Evolutionary conservation across 1,140 invertebrate species (phyloP).

Genomic region (Glomeris maerens): DNA sequence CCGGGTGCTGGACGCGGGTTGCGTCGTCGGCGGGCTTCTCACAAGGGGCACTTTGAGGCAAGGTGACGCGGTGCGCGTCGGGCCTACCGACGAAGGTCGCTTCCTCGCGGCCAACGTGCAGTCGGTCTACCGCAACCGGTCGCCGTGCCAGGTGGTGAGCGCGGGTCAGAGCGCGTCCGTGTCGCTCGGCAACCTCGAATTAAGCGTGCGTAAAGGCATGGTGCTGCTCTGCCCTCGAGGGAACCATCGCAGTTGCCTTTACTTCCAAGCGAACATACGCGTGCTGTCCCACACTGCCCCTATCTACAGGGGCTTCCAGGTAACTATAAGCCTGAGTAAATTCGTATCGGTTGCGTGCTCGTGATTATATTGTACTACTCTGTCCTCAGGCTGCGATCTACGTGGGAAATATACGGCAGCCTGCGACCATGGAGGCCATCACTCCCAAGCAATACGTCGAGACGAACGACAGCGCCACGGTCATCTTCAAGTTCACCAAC

Average conservation of each 20-base stretch:
- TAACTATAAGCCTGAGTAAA: too few species aligned
- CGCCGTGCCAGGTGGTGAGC: constrained; percentile 66
- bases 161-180: constrained; percentile 84
- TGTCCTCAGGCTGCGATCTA: constrained; percentile 88
- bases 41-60: constrained; percentile 68
- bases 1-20: constrained; percentile 47
- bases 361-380: too few species aligned
- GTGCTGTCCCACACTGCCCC: constrained; percentile 68
- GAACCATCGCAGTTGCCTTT: constrained; percentile 50
- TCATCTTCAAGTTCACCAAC: constrained; percentile 73
- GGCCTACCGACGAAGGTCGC: constrained; percentile 67
- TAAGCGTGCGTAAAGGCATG: constrained; percentile 66
- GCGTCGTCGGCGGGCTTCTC: constrained; percentile 73
- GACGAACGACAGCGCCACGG: constrained; percentile 70
- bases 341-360: too few species aligned
- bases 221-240: constrained; percentile 40
- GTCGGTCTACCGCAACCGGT: constrained; percentile 78
- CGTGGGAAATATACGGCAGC: constrained; percentile 87
- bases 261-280: constrained; percentile 71
- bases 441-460: constrained; percentile 40
- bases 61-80: constrained; percentile 55
- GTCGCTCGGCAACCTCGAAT: constrained; percentile 47
- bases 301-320: constrained; percentile 78
- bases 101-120: constrained; percentile 63
- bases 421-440: constrained; percentile 65